Base-by-base conservation (phyloP, 2,113 vertebrate species). In the Thunnus maccoyii region DNA sequence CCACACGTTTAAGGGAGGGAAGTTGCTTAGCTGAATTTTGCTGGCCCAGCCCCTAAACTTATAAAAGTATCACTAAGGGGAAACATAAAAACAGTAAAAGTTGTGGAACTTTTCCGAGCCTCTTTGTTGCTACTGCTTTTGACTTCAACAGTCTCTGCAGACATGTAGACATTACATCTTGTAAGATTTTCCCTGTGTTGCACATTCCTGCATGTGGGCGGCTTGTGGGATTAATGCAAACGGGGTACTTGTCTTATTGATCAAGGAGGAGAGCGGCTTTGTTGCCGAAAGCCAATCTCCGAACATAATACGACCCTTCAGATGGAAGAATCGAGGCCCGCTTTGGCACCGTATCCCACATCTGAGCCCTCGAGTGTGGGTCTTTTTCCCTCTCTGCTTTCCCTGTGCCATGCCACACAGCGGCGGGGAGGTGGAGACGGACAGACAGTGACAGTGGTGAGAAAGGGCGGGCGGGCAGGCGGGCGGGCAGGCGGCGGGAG, bases 171-270 rank as follows among this genome's bases (percentile, higher is more conserved):
- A 84, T 80, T 20, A 78, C 82, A 72, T 88, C 80, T 75, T 83
- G 73, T 80, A 17, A 76, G 78, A 79, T 92, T 89, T 91, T 75
- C 82, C 86, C 55, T 54, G 67, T 52, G 76, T 58, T 88, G 92
- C 88, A 91, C 84, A 91, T 92, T 92, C 91, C 80, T 63, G 80
- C 61, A 51, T 77, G 88, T 76, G 85, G 88, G 86, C 52, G 68
- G 64, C 70, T 76, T 55, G 80, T 77, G 85, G 88, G 77, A 83
- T 87, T 83, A 85, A 91, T 88, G 72, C 80, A 67, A 88, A 85
- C 32, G 78, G 74, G 69, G 64, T 76, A 89, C 91, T 85, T 82
- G 86, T 89, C 79, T 72, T 88, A 88, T 80, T 87, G 91, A 94
- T 92, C 83, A 91, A 90, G 70, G 72, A 72, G 76, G 61, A 60